These are phyloP conservation scores for Corbicula japonica DNA, from an alignment of 2,888 invertebrate genomes.

Conservation along the genomic window DNA sequence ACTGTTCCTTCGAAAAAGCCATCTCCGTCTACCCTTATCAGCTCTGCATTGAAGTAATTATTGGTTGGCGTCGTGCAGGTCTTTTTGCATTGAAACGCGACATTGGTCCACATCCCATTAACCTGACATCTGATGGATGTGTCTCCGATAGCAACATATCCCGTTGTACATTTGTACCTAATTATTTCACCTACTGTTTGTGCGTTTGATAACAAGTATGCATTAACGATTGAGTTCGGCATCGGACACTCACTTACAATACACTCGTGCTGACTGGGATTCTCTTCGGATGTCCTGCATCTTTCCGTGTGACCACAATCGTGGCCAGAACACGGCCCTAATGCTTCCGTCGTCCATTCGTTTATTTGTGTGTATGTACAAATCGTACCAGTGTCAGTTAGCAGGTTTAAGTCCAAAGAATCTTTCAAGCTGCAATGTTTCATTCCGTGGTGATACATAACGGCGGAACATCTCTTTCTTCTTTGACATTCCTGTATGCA, in stretches of 20 bases:
- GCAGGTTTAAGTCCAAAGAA: background rate
- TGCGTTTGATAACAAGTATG: background rate
- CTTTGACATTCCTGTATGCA: background rate
- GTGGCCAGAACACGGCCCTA: background rate
- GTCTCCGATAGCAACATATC: background rate
- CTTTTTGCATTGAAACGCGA: background rate
- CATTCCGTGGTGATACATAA: background rate
- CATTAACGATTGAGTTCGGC: background rate
- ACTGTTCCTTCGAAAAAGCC: background rate
- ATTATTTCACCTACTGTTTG: background rate
- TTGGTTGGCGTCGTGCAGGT: background rate
- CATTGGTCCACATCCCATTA: background rate
- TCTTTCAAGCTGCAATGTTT: background rate
- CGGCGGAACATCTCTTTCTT: background rate
- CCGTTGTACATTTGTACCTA: background rate
- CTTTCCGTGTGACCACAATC: background rate
- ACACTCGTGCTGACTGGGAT: background rate
- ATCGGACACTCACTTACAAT: background rate
- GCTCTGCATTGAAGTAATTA: background rate
- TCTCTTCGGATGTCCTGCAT: background rate
- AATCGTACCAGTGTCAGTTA: background rate
- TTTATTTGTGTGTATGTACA: background rate
- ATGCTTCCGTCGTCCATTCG: background rate
- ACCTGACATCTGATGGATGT: background rate
- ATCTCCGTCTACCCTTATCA: too few relatives aligned